Percentiles rank a stretch among this genome's conserved stretches.
Conservation (phyloP, 2,113 vertebrate species). For the Emydocephalus ijimae region DNA sequence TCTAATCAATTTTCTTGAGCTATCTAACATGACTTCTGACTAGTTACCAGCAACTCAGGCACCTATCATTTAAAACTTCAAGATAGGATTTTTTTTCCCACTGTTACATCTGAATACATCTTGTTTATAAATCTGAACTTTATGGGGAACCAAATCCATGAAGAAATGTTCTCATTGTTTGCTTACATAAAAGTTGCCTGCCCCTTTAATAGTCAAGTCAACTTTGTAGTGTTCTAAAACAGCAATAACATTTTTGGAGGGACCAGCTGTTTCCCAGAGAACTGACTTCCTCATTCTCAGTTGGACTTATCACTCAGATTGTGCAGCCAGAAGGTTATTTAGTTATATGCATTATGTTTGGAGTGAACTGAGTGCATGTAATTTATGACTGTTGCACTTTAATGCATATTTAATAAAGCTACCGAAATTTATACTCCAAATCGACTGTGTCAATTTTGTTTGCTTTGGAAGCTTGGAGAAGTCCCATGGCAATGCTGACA, state of each 20-base stretch:
- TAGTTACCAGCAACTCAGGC: neutral
- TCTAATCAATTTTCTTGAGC: neutral
- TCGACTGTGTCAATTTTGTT: slow-evolving; percentile 70
- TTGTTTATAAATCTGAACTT: neutral
- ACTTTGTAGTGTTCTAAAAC: slow-evolving; percentile 40
- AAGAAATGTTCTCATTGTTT: neutral
- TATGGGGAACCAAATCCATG: neutral
- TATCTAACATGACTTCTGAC: neutral
- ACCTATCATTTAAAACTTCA: neutral
- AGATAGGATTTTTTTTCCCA: neutral
- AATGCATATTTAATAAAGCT: slow-evolving; percentile 74
- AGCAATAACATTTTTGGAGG: slow-evolving; percentile 35
- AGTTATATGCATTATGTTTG: slow-evolving; percentile 62
- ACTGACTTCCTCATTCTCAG: slow-evolving; percentile 50
- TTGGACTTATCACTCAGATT: slow-evolving; percentile 58
- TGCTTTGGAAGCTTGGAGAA: slow-evolving; percentile 64
- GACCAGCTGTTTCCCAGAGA: slow-evolving; percentile 14
- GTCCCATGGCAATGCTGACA: slow-evolving; percentile 56
- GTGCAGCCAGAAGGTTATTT: slow-evolving; percentile 67
- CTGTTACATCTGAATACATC: neutral
- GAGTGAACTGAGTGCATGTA: slow-evolving; percentile 63
- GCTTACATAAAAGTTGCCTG: neutral
- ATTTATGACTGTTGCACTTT: slow-evolving; percentile 69
- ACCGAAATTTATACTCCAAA: slow-evolving; percentile 67
- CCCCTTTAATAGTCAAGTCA: neutral